Percentiles rank a stretch among this genome's conserved stretches.
Conservation (phyloP, 2,888 invertebrate genomes). For the Panopea generosa region DNA sequence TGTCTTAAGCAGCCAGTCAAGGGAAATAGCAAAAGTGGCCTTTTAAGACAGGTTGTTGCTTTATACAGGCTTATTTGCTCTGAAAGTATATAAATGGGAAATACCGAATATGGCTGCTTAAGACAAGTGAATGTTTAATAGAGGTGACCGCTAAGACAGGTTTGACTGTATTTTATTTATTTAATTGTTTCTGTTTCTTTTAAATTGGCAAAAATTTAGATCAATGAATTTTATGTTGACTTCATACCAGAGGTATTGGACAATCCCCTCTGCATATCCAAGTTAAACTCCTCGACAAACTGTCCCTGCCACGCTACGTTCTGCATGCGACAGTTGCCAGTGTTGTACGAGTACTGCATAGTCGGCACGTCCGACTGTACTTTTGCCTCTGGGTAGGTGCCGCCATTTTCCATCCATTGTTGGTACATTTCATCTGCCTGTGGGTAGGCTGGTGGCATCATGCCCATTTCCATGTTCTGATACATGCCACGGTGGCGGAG, state of each 20-base stretch:
- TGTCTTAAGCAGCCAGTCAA: too few species aligned
- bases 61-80: too few species aligned
- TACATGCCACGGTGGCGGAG: constrained; percentile 67
- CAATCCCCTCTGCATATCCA: constrained; percentile 51
- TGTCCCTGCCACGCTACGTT: constrained; percentile 61
- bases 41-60: too few species aligned
- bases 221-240: too few species aligned
- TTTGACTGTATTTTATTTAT: too few species aligned
- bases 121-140: too few species aligned
- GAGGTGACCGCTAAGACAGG: too few species aligned
- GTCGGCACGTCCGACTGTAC: constrained; percentile 5
- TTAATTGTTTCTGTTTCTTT: too few species aligned
- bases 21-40: too few species aligned
- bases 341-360: constrained; percentile 45
- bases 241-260: constrained; percentile 43
- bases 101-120: too few species aligned
- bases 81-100: too few species aligned
- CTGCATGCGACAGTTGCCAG: constrained; percentile 63
- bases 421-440: constrained; percentile 64
- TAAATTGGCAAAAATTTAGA: too few species aligned
- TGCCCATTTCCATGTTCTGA: constrained; percentile 58
- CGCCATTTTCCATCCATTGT: constrained; percentile 64
- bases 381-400: constrained; percentile 31
- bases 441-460: constrained; percentile 57
- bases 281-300: constrained; percentile 55